These are phyloP conservation scores for Melanotaenia trifasciata DNA, from an alignment of 2,797 vertebrate species.

Conservation along the genomic window DNA sequence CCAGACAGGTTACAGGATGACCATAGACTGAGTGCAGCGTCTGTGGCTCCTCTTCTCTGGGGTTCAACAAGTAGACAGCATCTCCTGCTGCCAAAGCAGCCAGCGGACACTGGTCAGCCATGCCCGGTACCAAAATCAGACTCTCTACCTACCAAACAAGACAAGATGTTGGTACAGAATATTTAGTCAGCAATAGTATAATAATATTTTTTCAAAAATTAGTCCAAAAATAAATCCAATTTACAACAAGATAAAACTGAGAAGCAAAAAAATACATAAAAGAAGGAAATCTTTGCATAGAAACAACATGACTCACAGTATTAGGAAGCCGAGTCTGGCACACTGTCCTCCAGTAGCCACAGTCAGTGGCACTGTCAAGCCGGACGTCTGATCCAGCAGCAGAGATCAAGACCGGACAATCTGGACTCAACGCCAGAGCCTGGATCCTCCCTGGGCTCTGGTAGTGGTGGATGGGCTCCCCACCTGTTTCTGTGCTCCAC, in stretches of 20 bases:
- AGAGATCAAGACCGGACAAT: conserved; percentile 81
- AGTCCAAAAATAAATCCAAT: neutral
- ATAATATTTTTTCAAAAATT: too few species aligned
- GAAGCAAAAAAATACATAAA: neutral
- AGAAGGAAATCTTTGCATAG: neutral
- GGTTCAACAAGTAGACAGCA: conserved; percentile 86
- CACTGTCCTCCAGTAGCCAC: conserved; percentile 87
- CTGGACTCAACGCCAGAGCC: conserved; percentile 85
- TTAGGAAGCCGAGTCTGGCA: conserved; percentile 86
- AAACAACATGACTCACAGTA: conserved; percentile 81
- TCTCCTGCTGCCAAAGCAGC: conserved; percentile 87
- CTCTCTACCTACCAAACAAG: conserved; percentile 58
- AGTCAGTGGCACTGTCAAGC: conserved; percentile 85
- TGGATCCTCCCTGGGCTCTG: conserved; percentile 87
- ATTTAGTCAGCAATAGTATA: neutral
- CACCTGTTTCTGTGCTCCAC: conserved; percentile 90
- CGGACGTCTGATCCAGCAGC: conserved; percentile 86
- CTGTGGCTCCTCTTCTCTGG: conserved; percentile 75
- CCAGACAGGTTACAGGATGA: conserved; percentile 92
- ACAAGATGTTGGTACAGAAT: neutral
- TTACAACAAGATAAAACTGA: neutral
- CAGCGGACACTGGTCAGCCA: conserved; percentile 80
- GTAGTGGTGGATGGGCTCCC: conserved; percentile 88
- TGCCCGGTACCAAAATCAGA: conserved; percentile 77
- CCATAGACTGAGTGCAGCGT: conserved; percentile 90